Evolutionary conservation across 2,888 invertebrate genomes (phyloP).

Genomic region (Lumbricus terrestris): DNA sequence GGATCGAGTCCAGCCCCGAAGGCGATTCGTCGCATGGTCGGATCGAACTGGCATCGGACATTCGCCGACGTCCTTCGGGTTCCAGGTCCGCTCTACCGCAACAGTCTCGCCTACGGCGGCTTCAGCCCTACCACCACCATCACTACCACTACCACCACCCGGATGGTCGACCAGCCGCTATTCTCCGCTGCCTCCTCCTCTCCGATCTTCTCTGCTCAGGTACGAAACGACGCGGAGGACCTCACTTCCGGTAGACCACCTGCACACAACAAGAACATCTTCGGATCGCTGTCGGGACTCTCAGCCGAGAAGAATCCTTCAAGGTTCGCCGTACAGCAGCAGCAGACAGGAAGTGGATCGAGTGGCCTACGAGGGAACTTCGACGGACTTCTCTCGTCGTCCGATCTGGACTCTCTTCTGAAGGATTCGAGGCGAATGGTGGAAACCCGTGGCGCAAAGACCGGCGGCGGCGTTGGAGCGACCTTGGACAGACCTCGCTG

Average conservation of each 20-base stretch:
- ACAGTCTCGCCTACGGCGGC: neutral
- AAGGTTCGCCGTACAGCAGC: neutral
- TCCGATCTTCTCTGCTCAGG: neutral
- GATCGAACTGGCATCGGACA: neutral
- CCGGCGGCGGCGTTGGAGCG: neutral
- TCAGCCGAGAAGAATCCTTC: neutral
- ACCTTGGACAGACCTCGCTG: conserved; percentile 23
- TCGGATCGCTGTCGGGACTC: neutral
- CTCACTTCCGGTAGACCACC: neutral
- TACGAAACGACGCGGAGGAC: neutral
- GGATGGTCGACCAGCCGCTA: neutral
- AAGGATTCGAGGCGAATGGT: neutral
- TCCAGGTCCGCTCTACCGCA: neutral
- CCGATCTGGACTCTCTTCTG: neutral
- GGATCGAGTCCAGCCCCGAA: neutral
- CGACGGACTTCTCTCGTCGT: too few relatives aligned
- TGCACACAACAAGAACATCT: neutral
- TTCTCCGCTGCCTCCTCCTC: neutral
- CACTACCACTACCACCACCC: too few relatives aligned
- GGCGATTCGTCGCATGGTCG: neutral
- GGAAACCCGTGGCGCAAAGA: neutral
- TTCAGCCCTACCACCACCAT: too few relatives aligned
- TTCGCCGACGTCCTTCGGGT: neutral
- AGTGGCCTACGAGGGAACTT: neutral
- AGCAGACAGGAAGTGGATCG: neutral